These are phyloP conservation scores for Notodonta dromedarius DNA, from an alignment of 2,888 invertebrate genomes.

Conservation along the genomic window DNA sequence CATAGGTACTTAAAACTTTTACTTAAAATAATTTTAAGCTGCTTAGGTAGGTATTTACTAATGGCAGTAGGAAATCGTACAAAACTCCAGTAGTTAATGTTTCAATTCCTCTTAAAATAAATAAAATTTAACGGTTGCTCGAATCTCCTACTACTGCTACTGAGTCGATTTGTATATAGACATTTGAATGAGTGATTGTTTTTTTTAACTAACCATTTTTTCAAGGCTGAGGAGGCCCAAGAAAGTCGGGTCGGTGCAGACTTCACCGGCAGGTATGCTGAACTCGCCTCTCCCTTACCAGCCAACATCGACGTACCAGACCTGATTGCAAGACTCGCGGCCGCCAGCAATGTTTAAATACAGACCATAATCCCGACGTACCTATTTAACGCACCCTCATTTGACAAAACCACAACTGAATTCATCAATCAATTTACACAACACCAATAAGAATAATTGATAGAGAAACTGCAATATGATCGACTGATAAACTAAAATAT, in stretches of 20 bases:
- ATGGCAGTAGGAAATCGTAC: too few species aligned
- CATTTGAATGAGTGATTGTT: too few species aligned
- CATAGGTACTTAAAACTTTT: too few species aligned
- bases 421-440: too few species aligned
- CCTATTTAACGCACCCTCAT: not conserved
- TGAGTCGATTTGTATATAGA: too few species aligned
- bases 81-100: too few species aligned
- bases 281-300: conserved; percentile 63
- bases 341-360: conserved; percentile 29
- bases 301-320: conserved; percentile 52
- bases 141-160: too few species aligned
- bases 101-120: too few species aligned
- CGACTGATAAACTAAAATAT: not conserved
- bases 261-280: conserved; percentile 62
- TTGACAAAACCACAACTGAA: not conserved
- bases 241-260: conserved; percentile 35
- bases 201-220: conserved; percentile 16
- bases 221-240: conserved; percentile 26
- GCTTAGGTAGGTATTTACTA: too few species aligned
- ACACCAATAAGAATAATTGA: too few species aligned
- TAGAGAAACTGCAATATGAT: not conserved
- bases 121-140: too few species aligned
- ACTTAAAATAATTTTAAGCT: too few species aligned
- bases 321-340: conserved; percentile 49
- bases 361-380: conserved; percentile 11